phyloP scores from a whole-genome alignment of 2,113 vertebrate genomes.

The Hypomesus transpacificus region DNA sequence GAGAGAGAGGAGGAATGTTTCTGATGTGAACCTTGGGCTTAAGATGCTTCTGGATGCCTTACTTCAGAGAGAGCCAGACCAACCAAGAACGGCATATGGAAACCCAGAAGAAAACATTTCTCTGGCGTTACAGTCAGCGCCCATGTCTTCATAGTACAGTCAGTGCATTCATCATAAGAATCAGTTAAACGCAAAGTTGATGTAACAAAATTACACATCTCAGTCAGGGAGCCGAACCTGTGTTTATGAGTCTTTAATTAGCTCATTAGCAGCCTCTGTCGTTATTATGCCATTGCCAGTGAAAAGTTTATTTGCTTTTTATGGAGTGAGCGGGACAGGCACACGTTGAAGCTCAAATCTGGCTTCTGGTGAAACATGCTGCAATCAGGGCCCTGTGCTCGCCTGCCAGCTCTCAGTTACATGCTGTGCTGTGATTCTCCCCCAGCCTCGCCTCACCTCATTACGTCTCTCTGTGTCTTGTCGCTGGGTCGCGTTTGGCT shows the following conservation, averaged over 20 bases:
- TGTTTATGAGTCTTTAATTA: conserved; percentile 65
- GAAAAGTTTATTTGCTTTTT: conserved; percentile 68
- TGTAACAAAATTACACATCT: conserved; percentile 51
- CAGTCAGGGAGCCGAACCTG: conserved; percentile 39
- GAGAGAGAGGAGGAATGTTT: background rate
- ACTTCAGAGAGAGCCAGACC: background rate
- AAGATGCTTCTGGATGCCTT: background rate
- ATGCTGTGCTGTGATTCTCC: conserved; percentile 4
- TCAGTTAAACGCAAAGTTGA: conserved; percentile 37
- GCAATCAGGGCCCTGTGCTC: conserved; percentile 48
- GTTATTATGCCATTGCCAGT: conserved; percentile 64
- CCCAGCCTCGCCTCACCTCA: background rate
- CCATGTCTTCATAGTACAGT: conserved; percentile 18
- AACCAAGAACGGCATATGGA: background rate
- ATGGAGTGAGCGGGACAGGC: conserved; percentile 58
- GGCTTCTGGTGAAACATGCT: conserved; percentile 56
- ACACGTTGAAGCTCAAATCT: conserved; percentile 62
- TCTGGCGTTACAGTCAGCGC: background rate
- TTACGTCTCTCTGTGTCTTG: conserved; percentile 23
- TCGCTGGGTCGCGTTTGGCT: conserved; percentile 6
- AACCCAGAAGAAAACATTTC: background rate
- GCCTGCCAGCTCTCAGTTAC: conserved; percentile 53
- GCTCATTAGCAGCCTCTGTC: conserved; percentile 64
- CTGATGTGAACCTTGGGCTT: conserved; percentile 16
- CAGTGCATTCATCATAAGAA: conserved; percentile 15